Evolutionary conservation across 2,113 vertebrate species (phyloP).

Genomic region (Hemibagrus wyckioides): DNA sequence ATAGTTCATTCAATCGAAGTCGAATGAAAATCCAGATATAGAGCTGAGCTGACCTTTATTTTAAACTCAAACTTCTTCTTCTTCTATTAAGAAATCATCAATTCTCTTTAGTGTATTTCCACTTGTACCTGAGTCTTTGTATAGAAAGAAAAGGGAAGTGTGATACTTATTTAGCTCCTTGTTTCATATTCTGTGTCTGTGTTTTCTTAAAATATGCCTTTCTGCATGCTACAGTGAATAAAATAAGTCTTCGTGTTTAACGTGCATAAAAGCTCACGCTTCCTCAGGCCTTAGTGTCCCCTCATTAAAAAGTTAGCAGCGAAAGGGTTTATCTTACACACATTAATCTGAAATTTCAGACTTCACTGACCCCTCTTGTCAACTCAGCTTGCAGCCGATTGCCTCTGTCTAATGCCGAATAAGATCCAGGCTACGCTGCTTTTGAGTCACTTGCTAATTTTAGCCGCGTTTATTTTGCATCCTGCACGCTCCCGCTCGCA

Average conservation of each 20-base stretch:
- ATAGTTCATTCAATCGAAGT: not conserved
- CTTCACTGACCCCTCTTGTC: slow-evolving; percentile 26
- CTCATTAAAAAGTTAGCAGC: slow-evolving; percentile 46
- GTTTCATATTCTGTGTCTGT: not conserved
- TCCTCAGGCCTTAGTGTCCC: not conserved
- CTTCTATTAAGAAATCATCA: not conserved
- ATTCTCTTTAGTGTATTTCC: not conserved
- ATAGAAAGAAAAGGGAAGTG: not conserved
- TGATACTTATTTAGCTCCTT: not conserved
- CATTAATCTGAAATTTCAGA: slow-evolving; percentile 46
- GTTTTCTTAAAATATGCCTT: not conserved
- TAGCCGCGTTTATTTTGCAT: slow-evolving; percentile 9
- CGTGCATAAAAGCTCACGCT: no score
- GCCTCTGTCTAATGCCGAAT: slow-evolving; percentile 34
- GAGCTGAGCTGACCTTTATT: not conserved
- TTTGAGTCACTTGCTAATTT: slow-evolving; percentile 38
- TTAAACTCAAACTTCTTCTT: not conserved
- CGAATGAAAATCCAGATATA: not conserved
- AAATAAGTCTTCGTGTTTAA: not conserved
- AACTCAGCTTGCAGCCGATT: slow-evolving; percentile 20
- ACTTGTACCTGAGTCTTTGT: not conserved
- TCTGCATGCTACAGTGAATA: not conserved
- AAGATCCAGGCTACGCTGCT: slow-evolving; percentile 22
- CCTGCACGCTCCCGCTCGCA: slow-evolving; percentile 44
- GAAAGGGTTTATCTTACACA: slow-evolving; percentile 50